phyloP scores from a whole-genome alignment of 2,888 invertebrate genomes.

The Drosophila nigricruria region DNA sequence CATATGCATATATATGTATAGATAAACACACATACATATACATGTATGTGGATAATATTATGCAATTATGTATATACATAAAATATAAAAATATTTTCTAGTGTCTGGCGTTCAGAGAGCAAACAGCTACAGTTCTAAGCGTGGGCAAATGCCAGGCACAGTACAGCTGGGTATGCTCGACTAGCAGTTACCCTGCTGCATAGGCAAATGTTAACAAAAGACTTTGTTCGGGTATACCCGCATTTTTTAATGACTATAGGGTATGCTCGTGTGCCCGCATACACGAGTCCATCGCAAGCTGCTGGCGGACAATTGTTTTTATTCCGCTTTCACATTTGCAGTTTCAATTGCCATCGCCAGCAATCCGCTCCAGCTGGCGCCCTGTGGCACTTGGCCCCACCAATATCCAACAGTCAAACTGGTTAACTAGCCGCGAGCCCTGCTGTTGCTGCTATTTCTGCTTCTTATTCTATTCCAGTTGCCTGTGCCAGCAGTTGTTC shows the following conservation, averaged over 20 bases:
- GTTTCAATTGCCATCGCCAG: conserved; percentile 38
- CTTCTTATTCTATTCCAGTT: conserved; percentile 7
- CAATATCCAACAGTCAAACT: conserved; percentile 47
- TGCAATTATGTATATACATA: conserved; percentile 28
- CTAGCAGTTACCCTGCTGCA: neutral
- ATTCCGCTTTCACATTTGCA: conserved; percentile 31
- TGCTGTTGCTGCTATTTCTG: conserved; percentile 6
- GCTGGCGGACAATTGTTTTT: conserved; percentile 39
- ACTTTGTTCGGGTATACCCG: no score
- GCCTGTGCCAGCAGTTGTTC: conserved; percentile 1
- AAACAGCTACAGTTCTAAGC: conserved; percentile 5
- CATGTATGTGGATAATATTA: conserved; percentile 9
- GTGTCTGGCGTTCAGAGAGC: conserved; percentile 14
- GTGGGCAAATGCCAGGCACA: neutral
- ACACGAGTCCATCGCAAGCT: conserved; percentile 16
- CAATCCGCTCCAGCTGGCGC: conserved; percentile 12
- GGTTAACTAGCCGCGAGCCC: conserved; percentile 39
- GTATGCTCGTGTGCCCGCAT: neutral
- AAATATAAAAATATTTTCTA: conserved; percentile 25
- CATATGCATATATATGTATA: no score
- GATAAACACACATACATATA: neutral
- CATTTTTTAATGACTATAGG: neutral
- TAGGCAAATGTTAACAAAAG: no score
- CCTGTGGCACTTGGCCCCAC: conserved; percentile 21
- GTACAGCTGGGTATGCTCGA: neutral